Percentiles rank a stretch among this genome's conserved stretches.
Evolutionary conservation across 2,797 vertebrate species (phyloP).

Genomic region (Molothrus aeneus): DNA sequence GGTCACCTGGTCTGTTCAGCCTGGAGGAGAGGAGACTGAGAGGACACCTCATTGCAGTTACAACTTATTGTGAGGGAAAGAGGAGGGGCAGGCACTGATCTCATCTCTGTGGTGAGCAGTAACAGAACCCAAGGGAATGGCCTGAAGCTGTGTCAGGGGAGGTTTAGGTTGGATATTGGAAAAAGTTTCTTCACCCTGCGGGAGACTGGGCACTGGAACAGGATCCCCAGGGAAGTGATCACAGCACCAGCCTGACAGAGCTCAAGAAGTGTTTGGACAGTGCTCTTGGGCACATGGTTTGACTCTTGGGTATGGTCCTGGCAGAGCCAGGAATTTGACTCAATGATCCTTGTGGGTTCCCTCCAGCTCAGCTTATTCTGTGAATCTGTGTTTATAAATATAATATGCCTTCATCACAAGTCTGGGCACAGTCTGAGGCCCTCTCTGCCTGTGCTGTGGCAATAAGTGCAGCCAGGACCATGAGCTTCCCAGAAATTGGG

Average conservation of each 20-base stretch:
- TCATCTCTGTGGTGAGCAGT: neutral
- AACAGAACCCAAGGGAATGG: rapidly evolving
- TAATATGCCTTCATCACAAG: neutral
- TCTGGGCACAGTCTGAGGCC: neutral
- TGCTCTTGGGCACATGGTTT: neutral
- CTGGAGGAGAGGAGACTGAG: neutral
- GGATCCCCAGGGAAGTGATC: neutral
- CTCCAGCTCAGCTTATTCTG: neutral
- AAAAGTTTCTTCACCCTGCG: neutral
- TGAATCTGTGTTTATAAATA: neutral
- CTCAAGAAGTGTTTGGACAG: neutral
- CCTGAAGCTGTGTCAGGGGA: neutral
- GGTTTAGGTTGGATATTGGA: neutral
- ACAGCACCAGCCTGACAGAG: neutral
- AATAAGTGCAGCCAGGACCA: neutral
- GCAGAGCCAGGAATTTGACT: neutral
- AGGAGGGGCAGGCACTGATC: neutral
- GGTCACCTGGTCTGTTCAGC: neutral
- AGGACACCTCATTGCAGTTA: neutral
- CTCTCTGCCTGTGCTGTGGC: neutral
- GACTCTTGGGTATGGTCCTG: neutral
- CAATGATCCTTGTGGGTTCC: too few relatives aligned
- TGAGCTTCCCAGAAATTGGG: neutral
- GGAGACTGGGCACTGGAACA: rapidly evolving
- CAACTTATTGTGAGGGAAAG: neutral